Conservation (phyloP, 2,888 invertebrate species). For the Cancer borealis region DNA sequence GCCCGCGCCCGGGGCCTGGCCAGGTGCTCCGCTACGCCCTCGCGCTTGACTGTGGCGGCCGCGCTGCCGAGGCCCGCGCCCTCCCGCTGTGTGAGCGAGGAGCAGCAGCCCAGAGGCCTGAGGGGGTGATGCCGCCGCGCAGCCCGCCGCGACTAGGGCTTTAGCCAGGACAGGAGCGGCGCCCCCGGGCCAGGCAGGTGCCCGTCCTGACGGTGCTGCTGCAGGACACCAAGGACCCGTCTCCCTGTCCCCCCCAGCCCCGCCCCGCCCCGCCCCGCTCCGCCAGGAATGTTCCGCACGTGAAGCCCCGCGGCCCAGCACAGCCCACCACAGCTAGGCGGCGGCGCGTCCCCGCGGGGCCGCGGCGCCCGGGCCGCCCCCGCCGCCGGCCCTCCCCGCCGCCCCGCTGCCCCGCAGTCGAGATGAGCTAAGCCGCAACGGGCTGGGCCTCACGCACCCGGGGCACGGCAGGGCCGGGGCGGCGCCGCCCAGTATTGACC, state of each 20-base stretch:
- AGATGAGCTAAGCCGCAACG: conserved; percentile 17
- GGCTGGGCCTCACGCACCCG: conserved; percentile 43
- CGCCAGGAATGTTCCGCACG: conserved; percentile 45
- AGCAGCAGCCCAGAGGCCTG: conserved; percentile 37
- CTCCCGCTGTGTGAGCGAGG: conserved; percentile 43
- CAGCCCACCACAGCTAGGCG: conserved; percentile 30
- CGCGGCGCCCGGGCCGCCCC: conserved; percentile 39
- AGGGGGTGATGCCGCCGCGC: conserved; percentile 40
- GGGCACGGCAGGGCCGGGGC: conserved; percentile 38
- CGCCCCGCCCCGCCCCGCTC: conserved; percentile 18
- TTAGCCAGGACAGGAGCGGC: conserved; percentile 43
- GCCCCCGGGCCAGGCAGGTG: conserved; percentile 36
- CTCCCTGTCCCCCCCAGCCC: not conserved
- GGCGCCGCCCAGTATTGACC: conserved; percentile 41
- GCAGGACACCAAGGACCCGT: conserved; percentile 32
- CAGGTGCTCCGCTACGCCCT: conserved; percentile 68
- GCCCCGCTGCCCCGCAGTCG: conserved; percentile 31
- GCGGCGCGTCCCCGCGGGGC: conserved; percentile 37
- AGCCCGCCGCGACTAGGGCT: conserved; percentile 33
- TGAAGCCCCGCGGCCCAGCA: conserved; percentile 38
- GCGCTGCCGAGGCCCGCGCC: conserved; percentile 56
- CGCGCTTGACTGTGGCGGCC: conserved; percentile 59
- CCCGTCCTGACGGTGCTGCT: conserved; percentile 34
- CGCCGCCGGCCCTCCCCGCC: conserved; percentile 35
- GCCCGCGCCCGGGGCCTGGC: conserved; percentile 71